Conservation (phyloP, 1,140 invertebrate genomes). For the Drosophila equinoxialis region DNA sequence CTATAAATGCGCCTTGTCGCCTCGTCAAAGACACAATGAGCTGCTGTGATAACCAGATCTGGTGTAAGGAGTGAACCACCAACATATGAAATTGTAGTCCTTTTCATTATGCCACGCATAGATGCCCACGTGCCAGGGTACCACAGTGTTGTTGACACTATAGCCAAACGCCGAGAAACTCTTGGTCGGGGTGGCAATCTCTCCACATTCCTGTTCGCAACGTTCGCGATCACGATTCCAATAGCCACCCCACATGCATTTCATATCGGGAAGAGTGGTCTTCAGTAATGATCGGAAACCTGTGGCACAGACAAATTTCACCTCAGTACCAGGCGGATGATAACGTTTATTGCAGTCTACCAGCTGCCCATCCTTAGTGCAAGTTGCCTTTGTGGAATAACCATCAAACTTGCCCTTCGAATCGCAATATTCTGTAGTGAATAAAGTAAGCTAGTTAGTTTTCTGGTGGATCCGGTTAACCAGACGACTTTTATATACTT, state of each 20-base stretch:
- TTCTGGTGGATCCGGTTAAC: too few relatives aligned
- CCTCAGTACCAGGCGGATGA: constrained; percentile 58
- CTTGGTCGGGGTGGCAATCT: constrained; percentile 60
- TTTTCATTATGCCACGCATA: constrained; percentile 72
- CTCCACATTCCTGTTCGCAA: constrained; percentile 63
- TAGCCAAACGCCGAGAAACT: constrained; percentile 51
- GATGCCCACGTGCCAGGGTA: constrained; percentile 86
- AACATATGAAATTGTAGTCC: constrained; percentile 83
- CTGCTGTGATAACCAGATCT: constrained; percentile 67
- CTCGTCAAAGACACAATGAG: constrained; percentile 65
- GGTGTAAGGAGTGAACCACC: constrained; percentile 83
- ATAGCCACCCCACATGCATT: constrained; percentile 48
- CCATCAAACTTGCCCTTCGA: constrained; percentile 40
- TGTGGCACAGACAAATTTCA: constrained; percentile 57
- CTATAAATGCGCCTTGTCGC: constrained; percentile 8
- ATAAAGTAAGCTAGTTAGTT: background rate
- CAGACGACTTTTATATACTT: constrained; percentile 30
- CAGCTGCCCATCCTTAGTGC: constrained; percentile 39
- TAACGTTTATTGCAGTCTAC: constrained; percentile 39
- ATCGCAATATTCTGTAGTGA: constrained; percentile 54
- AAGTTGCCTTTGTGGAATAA: constrained; percentile 57
- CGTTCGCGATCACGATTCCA: constrained; percentile 51
- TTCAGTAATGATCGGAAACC: constrained; percentile 39
- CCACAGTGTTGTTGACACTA: constrained; percentile 56
- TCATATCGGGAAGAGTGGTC: constrained; percentile 36